Base-by-base conservation (phyloP, 2,888 invertebrate species). In the Leptinotarsa haldemani region DNA sequence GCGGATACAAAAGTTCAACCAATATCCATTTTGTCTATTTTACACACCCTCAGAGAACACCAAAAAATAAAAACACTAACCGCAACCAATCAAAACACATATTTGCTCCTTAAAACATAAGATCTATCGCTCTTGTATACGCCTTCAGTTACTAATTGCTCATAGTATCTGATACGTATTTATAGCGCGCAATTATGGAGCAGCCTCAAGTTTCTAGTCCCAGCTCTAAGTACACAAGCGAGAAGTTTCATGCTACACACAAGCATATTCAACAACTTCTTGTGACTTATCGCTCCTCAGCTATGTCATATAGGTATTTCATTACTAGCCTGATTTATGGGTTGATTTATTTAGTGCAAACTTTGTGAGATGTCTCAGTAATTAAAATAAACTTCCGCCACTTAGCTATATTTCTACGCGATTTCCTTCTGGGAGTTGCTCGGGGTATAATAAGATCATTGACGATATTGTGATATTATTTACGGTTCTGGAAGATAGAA, bases 221-320 rank as follows among this genome's bases (percentile, higher is more conserved):
- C 71, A 69, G 74, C 69, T 65, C 77, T 69, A 78, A 81, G 77
- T 77, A 77, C 74, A 76, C 78, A 80, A 78, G 79, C 80, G 82
- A 80, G 81, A 83, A 83, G 75, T 83, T 82, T 79, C 79, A 77
- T 80, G 79, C 80, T 78, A 77, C 80, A 77, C 78, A 79, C 79
- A 79, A 81, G 82, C 83, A 83, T 84, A 83, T 84, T 83, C 84
- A 82, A 80, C 80, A 83, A 84, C 83, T 84, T 84, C 84, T 78
- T 77, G 76, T 83, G 82, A 83, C 77, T 83, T 83, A 84, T 82
- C 79, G 83, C 80, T 81, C 81, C 81, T 84, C 83, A 84, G 84
- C 80, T 73, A 80, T 82, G 84, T 85, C 86, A 85, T 86, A 86
- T 86, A 87, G 86, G 86, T 87, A 87, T 87, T 87, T 87, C 86